Evolutionary conservation across 2,888 invertebrate species (phyloP), one percentile per base, ranked within the genome.

Genomic region (Lamellibrachia columna): DNA sequence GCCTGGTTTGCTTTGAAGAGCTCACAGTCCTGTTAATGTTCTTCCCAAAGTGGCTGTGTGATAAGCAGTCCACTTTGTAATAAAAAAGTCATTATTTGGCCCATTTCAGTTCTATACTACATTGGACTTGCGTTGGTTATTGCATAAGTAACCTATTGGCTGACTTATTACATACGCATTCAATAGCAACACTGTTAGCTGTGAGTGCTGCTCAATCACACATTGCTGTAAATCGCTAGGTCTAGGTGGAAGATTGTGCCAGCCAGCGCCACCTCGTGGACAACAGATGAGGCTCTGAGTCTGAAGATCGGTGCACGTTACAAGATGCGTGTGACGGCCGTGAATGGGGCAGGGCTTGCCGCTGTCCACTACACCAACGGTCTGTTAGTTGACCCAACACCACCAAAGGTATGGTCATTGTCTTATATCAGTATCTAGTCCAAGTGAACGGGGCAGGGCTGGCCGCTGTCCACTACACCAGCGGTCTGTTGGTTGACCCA

Each of bases 341-440:
- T 91, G 11, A 91, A 91, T 15, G 53, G 91, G 40, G 91, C 91
- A 11, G 55, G 55, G 22, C 58, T 91, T 7, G 53, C 91, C 22
- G 55, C 91, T 91, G 91, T 91, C 40, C 91, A 91, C 58, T 40
- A 91, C 91, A 91, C 91, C 53, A 55, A 53, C 28, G 91, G 91
- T 11, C 40, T 91, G 15, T 9, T 91, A 22, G 58, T 91, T 11
- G 91, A 91, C 55, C 53, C 53, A 11, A 91, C 91, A 15, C 91
- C 91, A 55, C 91, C 91, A 11, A 53, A 91, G 91, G 91, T 91
- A 55, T 53, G 91, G 52, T n/a, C 91, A 11, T 11, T 75, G 22
- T 75, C 15, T 6, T 75, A 22, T 75, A 22, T 40, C 40, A 40
- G 40, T 40, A 40, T 40, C 40, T 15, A 55, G 55, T 55, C 55